phyloP scores from a whole-genome alignment of 1,140 invertebrate species.

The Oryzaephilus surinamensis region DNA sequence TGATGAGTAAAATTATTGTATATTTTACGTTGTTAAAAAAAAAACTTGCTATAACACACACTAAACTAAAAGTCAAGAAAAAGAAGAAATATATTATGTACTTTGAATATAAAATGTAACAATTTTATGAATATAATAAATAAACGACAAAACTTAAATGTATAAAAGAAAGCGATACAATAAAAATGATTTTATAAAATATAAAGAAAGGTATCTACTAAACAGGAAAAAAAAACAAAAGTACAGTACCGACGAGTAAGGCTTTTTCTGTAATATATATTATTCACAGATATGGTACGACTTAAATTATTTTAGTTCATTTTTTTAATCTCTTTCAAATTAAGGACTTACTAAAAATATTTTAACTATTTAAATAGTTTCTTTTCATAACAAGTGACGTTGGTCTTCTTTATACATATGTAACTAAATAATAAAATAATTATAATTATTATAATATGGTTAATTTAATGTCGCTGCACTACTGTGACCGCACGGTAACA shows the following conservation, averaged over 20 bases:
- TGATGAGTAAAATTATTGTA: conserved; percentile 15
- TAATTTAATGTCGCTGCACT: conserved; percentile 35
- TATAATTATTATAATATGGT: conserved; percentile 24
- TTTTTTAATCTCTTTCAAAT: conserved; percentile 25
- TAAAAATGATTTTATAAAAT: conserved; percentile 17
- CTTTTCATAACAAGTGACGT: conserved; percentile 11
- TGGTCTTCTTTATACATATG: conserved; percentile 30
- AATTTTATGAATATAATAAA: conserved; percentile 24
- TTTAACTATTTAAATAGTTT: background rate
- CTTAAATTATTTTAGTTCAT: conserved; percentile 30
- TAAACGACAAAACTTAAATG: conserved; percentile 30
- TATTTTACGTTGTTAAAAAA: too few relatives aligned
- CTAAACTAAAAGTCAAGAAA: too few relatives aligned
- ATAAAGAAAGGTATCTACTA: conserved; percentile 8
- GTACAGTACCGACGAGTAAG: conserved; percentile 28
- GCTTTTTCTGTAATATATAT: conserved; percentile 19
- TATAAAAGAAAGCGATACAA: conserved; percentile 25
- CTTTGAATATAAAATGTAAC: conserved; percentile 21
- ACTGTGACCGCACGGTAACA: conserved; percentile 37
- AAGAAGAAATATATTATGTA: too few relatives aligned
- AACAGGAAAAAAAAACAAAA: conserved; percentile 14
- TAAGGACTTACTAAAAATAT: conserved; percentile 33
- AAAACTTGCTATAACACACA: conserved; percentile 24
- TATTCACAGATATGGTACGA: conserved; percentile 33
- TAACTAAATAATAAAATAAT: too few relatives aligned